Evolutionary conservation across 2,113 vertebrate genomes (phyloP), one percentile per base, ranked within the genome.

Genomic region (Engystomops pustulosus): DNA sequence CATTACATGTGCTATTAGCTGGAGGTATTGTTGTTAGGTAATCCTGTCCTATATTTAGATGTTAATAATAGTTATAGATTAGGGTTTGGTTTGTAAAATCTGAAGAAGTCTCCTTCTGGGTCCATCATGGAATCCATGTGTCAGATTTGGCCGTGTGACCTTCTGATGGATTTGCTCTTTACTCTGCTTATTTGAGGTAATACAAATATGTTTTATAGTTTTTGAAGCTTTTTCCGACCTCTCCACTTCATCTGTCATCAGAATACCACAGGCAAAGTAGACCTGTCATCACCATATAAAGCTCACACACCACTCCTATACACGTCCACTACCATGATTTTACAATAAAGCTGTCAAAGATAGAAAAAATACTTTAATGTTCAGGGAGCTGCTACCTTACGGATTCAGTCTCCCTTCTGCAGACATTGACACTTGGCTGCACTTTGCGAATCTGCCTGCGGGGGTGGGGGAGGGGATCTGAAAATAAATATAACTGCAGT

Each of bases 11-110:
- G 38, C 60, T 32, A 58, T 44, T 62, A 58, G 17, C 9, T 14
- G 55, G 65, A 32, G 23, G 30, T 65, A 4, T 7, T 10, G 20
- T 53, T 53, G 5, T 6, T 81, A 55, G 41, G 51, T 45, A 55
- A 32, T 41, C 70, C n/a, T 71, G 34, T 80, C 5, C 55, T 81
- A 55, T 36, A 44, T 44, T 30, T 30, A 72, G 38, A 5, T 41
- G 38, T 8, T 41, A 41, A 41, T 41, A 41, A 41, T 8, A 41
- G 38, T 8, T 41, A n/a, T 41, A 41, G 4, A n/a, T 41, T 32
- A 51, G 10, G 30, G 72, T 1, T 47, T 30, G 41, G 12, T 8
- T 25, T 9, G 3, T 25, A 72, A 38, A n/a, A 72, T 6, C 20
- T 72, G 6, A 74, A 34, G 11, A 8, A 55, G 32, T 38, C 38